Evolutionary conservation across 1,140 invertebrate species (phyloP).

Genomic region (Colletes latitarsis): DNA sequence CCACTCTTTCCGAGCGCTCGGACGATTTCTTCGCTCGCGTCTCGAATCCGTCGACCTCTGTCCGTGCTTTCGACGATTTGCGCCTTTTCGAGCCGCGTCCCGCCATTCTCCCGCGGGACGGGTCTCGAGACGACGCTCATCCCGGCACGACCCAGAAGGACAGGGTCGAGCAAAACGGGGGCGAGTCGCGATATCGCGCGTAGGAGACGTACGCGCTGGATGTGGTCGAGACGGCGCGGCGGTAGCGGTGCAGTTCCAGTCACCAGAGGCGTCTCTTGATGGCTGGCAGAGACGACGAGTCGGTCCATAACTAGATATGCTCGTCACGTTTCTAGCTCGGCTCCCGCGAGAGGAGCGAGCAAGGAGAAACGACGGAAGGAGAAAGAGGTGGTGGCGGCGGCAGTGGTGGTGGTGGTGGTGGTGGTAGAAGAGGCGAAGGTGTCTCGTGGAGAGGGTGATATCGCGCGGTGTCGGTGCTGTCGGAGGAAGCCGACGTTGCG

Average conservation of each 20-base stretch:
- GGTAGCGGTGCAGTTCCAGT: slow-evolving; percentile 41
- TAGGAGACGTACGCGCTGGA: background rate
- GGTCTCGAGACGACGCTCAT: too few species aligned
- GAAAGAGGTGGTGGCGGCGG: slow-evolving; percentile 26
- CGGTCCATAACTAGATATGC: slow-evolving; percentile 72
- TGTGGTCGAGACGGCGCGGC: background rate
- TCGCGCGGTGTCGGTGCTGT: slow-evolving; percentile 36
- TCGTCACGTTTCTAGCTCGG: slow-evolving; percentile 72
- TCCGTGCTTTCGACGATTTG: background rate
- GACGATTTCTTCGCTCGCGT: slow-evolving; percentile 47
- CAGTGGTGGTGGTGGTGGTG: slow-evolving; percentile 27
- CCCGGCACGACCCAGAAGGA: background rate
- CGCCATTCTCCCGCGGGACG: too few species aligned
- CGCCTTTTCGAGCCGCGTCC: background rate
- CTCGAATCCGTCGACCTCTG: background rate
- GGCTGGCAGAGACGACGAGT: slow-evolving; percentile 71
- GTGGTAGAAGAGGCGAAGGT: slow-evolving; percentile 31
- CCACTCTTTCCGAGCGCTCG: slow-evolving; percentile 37
- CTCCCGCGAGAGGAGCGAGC: slow-evolving; percentile 52
- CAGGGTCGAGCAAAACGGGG: slow-evolving; percentile 15
- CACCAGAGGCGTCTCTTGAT: slow-evolving; percentile 65
- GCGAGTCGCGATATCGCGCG: background rate
- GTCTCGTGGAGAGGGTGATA: slow-evolving; percentile 35
- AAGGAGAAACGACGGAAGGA: slow-evolving; percentile 23
- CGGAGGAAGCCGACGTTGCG: slow-evolving; percentile 62